Conservation (phyloP, 64 coral and sea anemone species). For the Pocillopora verrucosa region DNA sequence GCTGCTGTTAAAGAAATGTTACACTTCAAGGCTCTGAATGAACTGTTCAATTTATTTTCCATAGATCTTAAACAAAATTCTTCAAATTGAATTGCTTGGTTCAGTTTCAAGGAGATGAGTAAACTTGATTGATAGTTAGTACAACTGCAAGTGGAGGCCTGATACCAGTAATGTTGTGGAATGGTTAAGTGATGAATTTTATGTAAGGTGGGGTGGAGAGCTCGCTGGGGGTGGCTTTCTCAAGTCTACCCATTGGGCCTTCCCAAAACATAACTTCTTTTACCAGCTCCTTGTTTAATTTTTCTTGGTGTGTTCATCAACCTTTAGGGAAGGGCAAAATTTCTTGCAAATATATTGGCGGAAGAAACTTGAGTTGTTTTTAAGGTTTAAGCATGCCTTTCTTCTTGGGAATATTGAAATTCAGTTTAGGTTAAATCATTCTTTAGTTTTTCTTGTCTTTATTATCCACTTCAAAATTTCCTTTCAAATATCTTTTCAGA, state of each 20-base stretch:
- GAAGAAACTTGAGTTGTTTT: no score
- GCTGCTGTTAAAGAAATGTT: constrained; percentile 69
- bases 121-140: constrained; percentile 4
- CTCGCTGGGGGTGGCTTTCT: not conserved
- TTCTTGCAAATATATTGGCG: not conserved
- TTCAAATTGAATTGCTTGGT: constrained; percentile 11
- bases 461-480: no score
- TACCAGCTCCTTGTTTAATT: not conserved
- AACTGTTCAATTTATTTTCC: constrained; percentile 23
- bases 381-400: no score
- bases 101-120: not conserved
- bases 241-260: not conserved
- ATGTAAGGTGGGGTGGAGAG: not conserved
- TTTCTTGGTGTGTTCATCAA: not conserved
- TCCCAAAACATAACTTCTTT: not conserved
- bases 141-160: not conserved
- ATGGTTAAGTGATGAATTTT: constrained; percentile 13
- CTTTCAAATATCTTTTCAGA: no score
- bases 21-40: not conserved
- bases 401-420: no score
- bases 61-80: not conserved
- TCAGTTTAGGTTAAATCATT: no score
- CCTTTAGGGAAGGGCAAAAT: not conserved
- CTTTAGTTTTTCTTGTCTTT: no score
- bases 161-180: not conserved